phyloP scores from a whole-genome alignment of 2,888 invertebrate species.

The Ganaspis brasiliensis region DNA sequence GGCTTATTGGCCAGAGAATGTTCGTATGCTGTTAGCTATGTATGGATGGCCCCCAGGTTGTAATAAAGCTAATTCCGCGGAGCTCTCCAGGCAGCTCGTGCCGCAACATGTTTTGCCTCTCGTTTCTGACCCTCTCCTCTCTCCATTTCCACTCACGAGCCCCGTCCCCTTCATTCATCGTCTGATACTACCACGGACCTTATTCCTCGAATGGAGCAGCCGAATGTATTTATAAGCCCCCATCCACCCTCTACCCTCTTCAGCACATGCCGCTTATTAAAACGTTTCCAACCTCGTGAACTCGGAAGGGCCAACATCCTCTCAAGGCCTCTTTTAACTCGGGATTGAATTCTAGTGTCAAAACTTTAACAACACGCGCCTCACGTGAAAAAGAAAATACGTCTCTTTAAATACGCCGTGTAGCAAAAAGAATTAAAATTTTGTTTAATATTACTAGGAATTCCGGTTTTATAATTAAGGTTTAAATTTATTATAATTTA shows the following conservation, averaged over 20 bases:
- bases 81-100: slow-evolving; percentile 78
- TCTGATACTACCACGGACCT: slow-evolving; percentile 56
- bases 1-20: slow-evolving; percentile 74
- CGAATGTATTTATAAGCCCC: slow-evolving; percentile 73
- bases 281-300: slow-evolving; percentile 70
- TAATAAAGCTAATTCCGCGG: slow-evolving; percentile 80
- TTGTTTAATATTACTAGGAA: no score
- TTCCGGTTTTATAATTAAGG: no score
- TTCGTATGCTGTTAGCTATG: slow-evolving; percentile 74
- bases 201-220: slow-evolving; percentile 61
- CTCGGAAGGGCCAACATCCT: slow-evolving; percentile 55
- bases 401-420: slow-evolving; percentile 68
- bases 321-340: slow-evolving; percentile 15
- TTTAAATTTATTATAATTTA: no score
- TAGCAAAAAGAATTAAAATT: slow-evolving; percentile 3
- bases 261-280: slow-evolving; percentile 74
- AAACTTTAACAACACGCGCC: slow-evolving; percentile 36
- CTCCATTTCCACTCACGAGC: slow-evolving; percentile 55
- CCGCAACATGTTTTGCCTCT: slow-evolving; percentile 78
- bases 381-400: background rate
- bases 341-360: slow-evolving; percentile 4
- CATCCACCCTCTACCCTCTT: slow-evolving; percentile 48
- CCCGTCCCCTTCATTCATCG: slow-evolving; percentile 59
- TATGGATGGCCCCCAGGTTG: slow-evolving; percentile 79
- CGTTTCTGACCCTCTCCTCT: slow-evolving; percentile 64